Conservation (phyloP, 2,113 vertebrate genomes). For the Cavia porcellus region DNA sequence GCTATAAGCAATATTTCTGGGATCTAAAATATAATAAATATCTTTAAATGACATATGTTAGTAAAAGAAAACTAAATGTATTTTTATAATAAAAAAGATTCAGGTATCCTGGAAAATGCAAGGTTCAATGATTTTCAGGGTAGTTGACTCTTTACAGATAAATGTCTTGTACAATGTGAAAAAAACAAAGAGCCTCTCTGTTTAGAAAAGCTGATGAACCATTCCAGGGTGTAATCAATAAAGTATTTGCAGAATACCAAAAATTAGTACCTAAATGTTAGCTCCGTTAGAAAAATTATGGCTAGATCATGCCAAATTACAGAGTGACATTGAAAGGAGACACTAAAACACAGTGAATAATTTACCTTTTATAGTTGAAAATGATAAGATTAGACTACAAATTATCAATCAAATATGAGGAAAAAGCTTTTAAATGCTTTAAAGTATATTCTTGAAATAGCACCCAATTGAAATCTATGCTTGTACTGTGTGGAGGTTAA, state of each 20-base stretch:
- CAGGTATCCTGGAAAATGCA: constrained; percentile 26
- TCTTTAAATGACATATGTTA: constrained; percentile 45
- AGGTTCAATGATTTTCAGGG: constrained; percentile 56
- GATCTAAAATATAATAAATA: constrained; percentile 7
- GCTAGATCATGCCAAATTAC: constrained; percentile 42
- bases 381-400: constrained; percentile 32
- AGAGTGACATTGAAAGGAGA: constrained; percentile 59
- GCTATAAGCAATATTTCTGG: not conserved
- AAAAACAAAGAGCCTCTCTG: constrained; percentile 40
- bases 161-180: constrained; percentile 60
- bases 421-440: constrained; percentile 58
- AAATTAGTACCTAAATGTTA: constrained; percentile 76
- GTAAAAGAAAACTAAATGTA: constrained; percentile 53
- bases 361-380: constrained; percentile 54
- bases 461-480: constrained; percentile 37
- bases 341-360: constrained; percentile 43
- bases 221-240: constrained; percentile 74
- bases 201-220: constrained; percentile 77
- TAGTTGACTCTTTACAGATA: constrained; percentile 70
- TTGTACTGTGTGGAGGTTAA: not conserved
- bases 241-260: constrained; percentile 68
- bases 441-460: constrained; percentile 44
- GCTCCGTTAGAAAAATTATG: constrained; percentile 62
- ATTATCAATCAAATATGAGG: constrained; percentile 53
- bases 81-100: constrained; percentile 58